These are phyloP conservation scores for Lepilemur ruficaudatus DNA, from an alignment of 2,797 vertebrate species.

Conservation along the genomic window DNA sequence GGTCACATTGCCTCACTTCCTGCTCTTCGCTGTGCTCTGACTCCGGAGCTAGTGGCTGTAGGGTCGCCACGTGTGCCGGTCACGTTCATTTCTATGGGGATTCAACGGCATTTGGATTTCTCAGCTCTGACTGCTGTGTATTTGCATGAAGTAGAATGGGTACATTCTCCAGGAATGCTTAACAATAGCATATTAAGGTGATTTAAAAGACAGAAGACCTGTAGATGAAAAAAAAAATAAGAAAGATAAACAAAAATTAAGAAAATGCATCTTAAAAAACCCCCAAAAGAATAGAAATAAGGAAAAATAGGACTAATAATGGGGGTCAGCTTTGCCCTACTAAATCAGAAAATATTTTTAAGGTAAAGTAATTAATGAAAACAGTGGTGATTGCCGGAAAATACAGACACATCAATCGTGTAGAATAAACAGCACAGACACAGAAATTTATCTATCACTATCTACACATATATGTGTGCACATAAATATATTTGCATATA, in stretches of 20 bases:
- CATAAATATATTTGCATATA: neutral
- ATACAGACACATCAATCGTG: neutral
- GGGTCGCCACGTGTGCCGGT: neutral
- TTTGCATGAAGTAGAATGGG: neutral
- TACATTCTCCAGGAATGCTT: neutral
- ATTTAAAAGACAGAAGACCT: neutral
- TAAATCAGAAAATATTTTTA: neutral
- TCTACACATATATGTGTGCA: neutral
- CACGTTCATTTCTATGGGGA: neutral
- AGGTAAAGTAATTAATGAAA: neutral
- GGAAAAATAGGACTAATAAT: neutral
- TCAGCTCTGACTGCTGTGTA: neutral
- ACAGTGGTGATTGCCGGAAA: neutral
- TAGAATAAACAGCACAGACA: neutral
- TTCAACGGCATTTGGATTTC: neutral
- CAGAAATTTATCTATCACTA: neutral
- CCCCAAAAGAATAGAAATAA: neutral
- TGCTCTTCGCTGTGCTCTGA: neutral
- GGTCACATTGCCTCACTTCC: constrained; percentile 34
- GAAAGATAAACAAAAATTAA: neutral
- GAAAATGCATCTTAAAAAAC: neutral
- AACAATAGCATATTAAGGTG: neutral
- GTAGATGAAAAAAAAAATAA: neutral
- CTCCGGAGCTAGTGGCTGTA: neutral
- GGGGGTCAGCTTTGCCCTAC: neutral